Base-by-base conservation (phyloP, 2,113 vertebrate species). In the Carassius gibelio region DNA sequence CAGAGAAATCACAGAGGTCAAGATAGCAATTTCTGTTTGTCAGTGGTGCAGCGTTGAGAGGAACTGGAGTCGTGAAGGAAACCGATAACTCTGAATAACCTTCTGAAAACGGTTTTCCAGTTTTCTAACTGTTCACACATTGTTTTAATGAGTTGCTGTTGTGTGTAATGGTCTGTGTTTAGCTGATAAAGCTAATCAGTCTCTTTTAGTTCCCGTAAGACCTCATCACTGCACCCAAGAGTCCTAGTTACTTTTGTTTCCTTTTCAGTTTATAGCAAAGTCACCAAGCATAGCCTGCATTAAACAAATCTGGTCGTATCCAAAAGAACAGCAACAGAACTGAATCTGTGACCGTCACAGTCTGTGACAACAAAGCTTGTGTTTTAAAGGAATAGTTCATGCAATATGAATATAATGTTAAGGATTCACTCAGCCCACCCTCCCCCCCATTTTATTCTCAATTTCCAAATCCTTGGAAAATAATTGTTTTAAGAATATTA, bases 111-210 rank as follows among this genome's bases (percentile, higher is more conserved):
- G 4, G 17, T 64, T 38, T 76, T 75, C 19, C 34, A 11, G 17
- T 62, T 38, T 76, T 75, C 23, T 23, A 55, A 71, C 38, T 45
- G 11, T 77, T 81, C 62, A 30, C 45, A 52, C 23, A 36, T 82
- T 62, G 55, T 85, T 82, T 68, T 82, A 82, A 72, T 75, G 59
- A 74, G 78, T 66, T 45, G 15, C 45, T 80, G 21, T 82, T 83
- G 38, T 81, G 42, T 66, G 45, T 83, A 66, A 45, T 77, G 83
- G 78, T 75, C 62, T 85, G 66, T 85, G 68, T 26, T 71, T 34
- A 23, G 61, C 83, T 78, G 80, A 80, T 75, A 74, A 82, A 21
- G 75, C 62, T 72, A 81, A 71, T 81, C 72, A 81, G 74, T 69
- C 62, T 36, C 8, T 50, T 74, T n/a, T 82, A 50, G n/a, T 52